Conservation (phyloP, 2,888 invertebrate species). For the Chouioia cunea region DNA sequence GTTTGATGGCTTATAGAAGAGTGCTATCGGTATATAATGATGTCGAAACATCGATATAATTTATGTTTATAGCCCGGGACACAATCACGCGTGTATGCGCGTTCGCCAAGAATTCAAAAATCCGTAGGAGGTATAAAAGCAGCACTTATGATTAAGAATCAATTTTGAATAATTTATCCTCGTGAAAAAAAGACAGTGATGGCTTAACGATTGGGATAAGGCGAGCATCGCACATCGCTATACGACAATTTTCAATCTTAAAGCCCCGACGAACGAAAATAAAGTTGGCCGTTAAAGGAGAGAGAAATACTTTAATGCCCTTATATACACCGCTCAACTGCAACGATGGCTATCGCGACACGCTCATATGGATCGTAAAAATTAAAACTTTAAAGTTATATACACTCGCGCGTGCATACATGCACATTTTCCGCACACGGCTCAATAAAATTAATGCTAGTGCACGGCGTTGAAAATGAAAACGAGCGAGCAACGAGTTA, state of each 20-base stretch:
- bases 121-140: slow-evolving; percentile 3
- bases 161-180: slow-evolving; percentile 14
- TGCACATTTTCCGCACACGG: slow-evolving; percentile 40
- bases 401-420: neutral
- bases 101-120: slow-evolving; percentile 14
- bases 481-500: slow-evolving; percentile 34
- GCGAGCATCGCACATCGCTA: neutral
- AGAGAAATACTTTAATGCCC: slow-evolving; percentile 37
- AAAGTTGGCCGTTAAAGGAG: slow-evolving; percentile 25
- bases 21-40: too few relatives aligned
- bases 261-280: slow-evolving; percentile 4
- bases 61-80: slow-evolving; percentile 11
- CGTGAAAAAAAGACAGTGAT: neutral
- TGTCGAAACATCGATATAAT: slow-evolving; percentile 4
- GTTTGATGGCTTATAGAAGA: too few relatives aligned
- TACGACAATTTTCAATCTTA: slow-evolving; percentile 19
- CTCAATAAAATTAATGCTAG: slow-evolving; percentile 46
- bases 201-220: neutral
- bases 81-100: neutral
- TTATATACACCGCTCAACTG: slow-evolving; percentile 8
- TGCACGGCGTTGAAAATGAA: slow-evolving; percentile 45
- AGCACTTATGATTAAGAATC: slow-evolving; percentile 24
- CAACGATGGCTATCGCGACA: slow-evolving; percentile 38
- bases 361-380: slow-evolving; percentile 32
- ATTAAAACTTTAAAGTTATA: slow-evolving; percentile 28